These are phyloP conservation scores for Chymomyza fuscimana DNA, from an alignment of 2,888 invertebrate species.

Conservation along the genomic window DNA sequence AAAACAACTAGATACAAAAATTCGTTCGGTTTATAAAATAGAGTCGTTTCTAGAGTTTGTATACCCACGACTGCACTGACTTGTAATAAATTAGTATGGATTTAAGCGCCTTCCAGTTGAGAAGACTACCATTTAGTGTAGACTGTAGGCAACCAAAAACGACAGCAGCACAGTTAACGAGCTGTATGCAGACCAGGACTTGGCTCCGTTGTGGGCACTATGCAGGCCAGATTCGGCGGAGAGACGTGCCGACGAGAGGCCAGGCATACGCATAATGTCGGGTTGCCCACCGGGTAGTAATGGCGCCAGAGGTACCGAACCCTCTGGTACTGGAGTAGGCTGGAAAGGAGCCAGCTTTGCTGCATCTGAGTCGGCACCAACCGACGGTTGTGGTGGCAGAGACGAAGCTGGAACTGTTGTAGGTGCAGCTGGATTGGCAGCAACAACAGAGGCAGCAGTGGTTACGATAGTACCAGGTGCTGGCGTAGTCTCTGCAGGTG, in stretches of 20 bases:
- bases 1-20: slow-evolving; percentile 49
- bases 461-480: slow-evolving; percentile 8
- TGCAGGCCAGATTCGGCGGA: slow-evolving; percentile 56
- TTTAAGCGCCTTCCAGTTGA: not conserved
- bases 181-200: slow-evolving; percentile 38
- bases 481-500: slow-evolving; percentile 57
- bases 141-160: slow-evolving; percentile 62
- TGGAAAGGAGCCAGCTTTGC: slow-evolving; percentile 49
- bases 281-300: slow-evolving; percentile 53
- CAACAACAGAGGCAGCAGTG: slow-evolving; percentile 6
- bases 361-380: slow-evolving; percentile 16
- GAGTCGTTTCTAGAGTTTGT: not conserved
- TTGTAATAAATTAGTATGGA: slow-evolving; percentile 29
- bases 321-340: slow-evolving; percentile 64
- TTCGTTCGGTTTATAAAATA: slow-evolving; percentile 54
- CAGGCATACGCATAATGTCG: slow-evolving; percentile 73
- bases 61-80: not conserved
- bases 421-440: not conserved
- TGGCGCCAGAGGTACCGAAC: slow-evolving; percentile 63
- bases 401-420: not conserved
- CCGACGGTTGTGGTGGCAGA: not conserved
- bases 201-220: slow-evolving; percentile 40
- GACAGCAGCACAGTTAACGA: slow-evolving; percentile 52
- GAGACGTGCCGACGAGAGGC: slow-evolving; percentile 57
- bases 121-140: slow-evolving; percentile 36